phyloP scores from a whole-genome alignment of 2,113 vertebrate species.

The Clarias gariepinus region DNA sequence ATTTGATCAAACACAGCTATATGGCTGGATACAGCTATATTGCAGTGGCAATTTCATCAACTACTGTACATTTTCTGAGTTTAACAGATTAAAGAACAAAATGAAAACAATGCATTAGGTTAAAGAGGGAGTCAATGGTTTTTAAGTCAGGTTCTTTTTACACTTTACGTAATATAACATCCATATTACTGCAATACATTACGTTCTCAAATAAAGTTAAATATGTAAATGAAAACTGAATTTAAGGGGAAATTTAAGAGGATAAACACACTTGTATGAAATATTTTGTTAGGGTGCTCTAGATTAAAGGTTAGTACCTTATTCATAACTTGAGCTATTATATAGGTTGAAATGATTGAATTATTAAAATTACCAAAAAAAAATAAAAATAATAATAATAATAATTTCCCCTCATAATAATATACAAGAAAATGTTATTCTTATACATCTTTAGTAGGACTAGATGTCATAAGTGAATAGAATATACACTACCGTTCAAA shows the following conservation, averaged over 20 bases:
- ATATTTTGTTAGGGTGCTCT: not conserved
- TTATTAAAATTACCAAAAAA: too few species aligned
- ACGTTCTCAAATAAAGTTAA: not conserved
- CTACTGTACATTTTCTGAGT: not conserved
- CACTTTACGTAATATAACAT: not conserved
- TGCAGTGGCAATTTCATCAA: not conserved
- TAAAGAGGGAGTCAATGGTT: not conserved
- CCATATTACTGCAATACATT: not conserved
- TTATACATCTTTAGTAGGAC: too few species aligned
- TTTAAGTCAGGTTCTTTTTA: not conserved
- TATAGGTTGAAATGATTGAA: too few species aligned
- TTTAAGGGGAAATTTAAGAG: not conserved
- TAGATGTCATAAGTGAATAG: too few species aligned
- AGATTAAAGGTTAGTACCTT: not conserved
- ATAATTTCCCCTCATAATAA: too few species aligned
- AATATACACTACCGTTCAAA: too few species aligned
- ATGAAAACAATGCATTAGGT: not conserved
- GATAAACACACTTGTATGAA: not conserved
- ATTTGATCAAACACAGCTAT: not conserved
- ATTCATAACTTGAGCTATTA: not conserved
- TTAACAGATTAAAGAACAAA: not conserved
- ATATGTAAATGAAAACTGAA: not conserved
- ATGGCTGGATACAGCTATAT: too few species aligned
- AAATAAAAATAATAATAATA: too few species aligned
- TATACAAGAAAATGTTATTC: too few species aligned